Evolutionary conservation across 2,888 invertebrate species (phyloP).

Genomic region (Petrophora chlorosata): DNA sequence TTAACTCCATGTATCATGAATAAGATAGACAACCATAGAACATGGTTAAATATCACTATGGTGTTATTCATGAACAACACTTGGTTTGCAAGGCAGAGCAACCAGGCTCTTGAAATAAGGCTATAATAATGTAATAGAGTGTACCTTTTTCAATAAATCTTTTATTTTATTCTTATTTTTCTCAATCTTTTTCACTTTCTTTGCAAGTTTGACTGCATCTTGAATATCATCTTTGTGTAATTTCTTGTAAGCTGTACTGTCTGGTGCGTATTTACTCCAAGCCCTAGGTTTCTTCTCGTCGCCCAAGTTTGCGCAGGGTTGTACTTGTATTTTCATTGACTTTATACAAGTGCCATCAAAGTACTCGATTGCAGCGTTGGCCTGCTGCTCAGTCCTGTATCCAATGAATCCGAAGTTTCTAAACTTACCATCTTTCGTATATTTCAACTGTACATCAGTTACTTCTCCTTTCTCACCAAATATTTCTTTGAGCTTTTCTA

Average conservation of each 20-base stretch:
- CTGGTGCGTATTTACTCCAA: conserved; percentile 96
- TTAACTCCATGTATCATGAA: too few relatives aligned
- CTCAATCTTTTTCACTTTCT: conserved; percentile 60
- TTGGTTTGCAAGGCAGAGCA: background rate
- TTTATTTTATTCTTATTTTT: conserved; percentile 83
- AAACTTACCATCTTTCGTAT: conserved; percentile 95
- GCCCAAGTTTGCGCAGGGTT: conserved; percentile 88
- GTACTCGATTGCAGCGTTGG: conserved; percentile 88
- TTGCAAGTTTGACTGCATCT: conserved; percentile 43
- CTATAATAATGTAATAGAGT: too few relatives aligned
- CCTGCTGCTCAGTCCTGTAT: conserved; percentile 91
- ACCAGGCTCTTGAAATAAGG: background rate
- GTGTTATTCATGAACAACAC: too few relatives aligned
- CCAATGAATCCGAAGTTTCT: conserved; percentile 97
- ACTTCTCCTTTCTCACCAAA: conserved; percentile 93
- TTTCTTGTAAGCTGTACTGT: conserved; percentile 87
- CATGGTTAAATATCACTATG: too few relatives aligned
- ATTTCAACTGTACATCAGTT: conserved; percentile 97
- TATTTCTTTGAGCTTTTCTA: conserved; percentile 88
- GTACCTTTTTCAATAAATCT: conserved; percentile 87
- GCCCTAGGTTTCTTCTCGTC: conserved; percentile 91
- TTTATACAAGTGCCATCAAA: conserved; percentile 94
- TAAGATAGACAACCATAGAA: too few relatives aligned
- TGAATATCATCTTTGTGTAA: conserved; percentile 68
- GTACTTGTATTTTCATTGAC: conserved; percentile 91